Base-by-base conservation (phyloP, 1,140 invertebrate species). In the Pseudobourletiella spinata region DNA sequence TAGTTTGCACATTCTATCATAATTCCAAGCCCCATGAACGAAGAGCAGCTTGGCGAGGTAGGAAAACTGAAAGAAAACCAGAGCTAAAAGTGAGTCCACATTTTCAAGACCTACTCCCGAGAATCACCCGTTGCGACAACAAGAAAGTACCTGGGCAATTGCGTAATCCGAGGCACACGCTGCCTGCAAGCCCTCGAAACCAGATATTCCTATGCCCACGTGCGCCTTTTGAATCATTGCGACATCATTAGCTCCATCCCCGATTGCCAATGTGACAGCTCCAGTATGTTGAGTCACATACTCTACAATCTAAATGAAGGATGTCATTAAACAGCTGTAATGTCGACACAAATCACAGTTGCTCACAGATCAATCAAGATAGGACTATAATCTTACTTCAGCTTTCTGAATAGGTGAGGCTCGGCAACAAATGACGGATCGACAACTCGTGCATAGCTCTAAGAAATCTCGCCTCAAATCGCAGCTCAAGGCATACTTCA, bases 231-330 rank as follows among this genome's bases (percentile, higher is more conserved):
- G 95, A 70, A 99, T 99, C 96, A 99, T 99, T 14, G 96, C 95
- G 29, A 99, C 96, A 79, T 99, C 97, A 78, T 99, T 99, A 48
- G 97, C 96, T 8, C 97, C 96, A 80, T 99, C 96, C 14, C 97
- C 96, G 72, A 99, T 96, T 1, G 96, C 95, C 67, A 99, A 78
- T 29, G 94, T 95, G 1, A 98, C 91, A 2, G 86, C 81, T 58
- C 89, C 86, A 14, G 91, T 94, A 65, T 86, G 83, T 63, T 78
- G 77, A 1, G 92, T 94, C 0, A 99, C 89, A 72, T 97, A 81
- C 72, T 97, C 90, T n/a, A 98, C 95, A 51, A 99, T 85, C 83
- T 93, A 67, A 30, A 48, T n/a, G 22, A 14, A 48, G 6, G 14
- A n/a, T 48, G 22, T 20, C 14, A 48, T 14, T 22, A 8, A n/a